Conservation (phyloP, 2,888 invertebrate genomes). For the Erannis defoliaria region DNA sequence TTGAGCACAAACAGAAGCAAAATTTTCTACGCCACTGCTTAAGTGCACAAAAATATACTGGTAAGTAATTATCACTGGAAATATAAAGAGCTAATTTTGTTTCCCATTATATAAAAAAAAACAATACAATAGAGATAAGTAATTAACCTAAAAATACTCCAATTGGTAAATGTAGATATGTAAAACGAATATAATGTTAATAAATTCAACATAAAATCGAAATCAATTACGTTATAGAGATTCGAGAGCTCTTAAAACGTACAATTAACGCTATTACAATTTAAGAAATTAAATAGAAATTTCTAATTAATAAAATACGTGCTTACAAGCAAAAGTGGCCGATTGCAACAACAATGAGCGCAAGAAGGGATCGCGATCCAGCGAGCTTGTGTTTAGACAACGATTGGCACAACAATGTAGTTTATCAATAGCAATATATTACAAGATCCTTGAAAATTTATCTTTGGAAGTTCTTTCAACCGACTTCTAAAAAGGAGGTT, state of each 20-base stretch:
- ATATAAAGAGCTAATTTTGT: background rate
- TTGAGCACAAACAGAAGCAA: background rate
- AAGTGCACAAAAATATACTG: background rate
- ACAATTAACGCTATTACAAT: no score
- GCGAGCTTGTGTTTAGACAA: no score
- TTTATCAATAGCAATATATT: no score
- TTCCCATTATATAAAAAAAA: slow-evolving; percentile 11
- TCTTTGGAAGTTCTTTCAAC: no score
- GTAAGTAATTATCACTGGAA: slow-evolving; percentile 3
- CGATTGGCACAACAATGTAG: no score
- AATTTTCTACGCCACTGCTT: no score
- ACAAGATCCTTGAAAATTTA: no score
- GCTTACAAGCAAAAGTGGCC: slow-evolving; percentile 24
- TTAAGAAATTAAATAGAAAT: slow-evolving; percentile 21
- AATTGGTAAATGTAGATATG: slow-evolving; percentile 26
- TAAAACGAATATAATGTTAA: slow-evolving; percentile 24
- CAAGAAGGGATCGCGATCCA: no score
- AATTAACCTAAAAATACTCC: slow-evolving; percentile 37
- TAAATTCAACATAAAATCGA: slow-evolving; percentile 31
- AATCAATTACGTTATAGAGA: slow-evolving; percentile 50
- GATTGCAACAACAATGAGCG: slow-evolving; percentile 15
- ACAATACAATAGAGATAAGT: slow-evolving; percentile 1
- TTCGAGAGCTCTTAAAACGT: slow-evolving; percentile 58
- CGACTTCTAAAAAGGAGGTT: no score
- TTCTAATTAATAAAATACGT: slow-evolving; percentile 8